These are phyloP conservation scores for Muschampia plurimacula DNA, from an alignment of 2,888 invertebrate species.

Conservation along the genomic window DNA sequence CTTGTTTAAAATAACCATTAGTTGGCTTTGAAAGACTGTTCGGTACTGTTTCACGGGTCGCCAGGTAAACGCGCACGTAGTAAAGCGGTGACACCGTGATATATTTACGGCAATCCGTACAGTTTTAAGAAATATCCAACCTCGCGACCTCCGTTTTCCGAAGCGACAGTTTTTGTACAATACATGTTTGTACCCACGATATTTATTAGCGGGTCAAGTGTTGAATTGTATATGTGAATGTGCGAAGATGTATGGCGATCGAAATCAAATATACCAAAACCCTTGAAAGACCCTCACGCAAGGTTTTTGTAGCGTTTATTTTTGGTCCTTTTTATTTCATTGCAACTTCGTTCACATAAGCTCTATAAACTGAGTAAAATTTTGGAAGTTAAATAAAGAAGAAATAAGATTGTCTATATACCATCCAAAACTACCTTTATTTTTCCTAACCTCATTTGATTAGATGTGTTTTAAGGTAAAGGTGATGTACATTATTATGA, in stretches of 20 bases:
- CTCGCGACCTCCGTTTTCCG: constrained; percentile 57
- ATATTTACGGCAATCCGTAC: constrained; percentile 62
- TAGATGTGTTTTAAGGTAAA: no score
- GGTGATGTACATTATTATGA: no score
- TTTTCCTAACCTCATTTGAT: no score
- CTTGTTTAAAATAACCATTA: no score
- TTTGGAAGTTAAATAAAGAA: no score
- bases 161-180: constrained; percentile 51
- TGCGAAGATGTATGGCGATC: constrained; percentile 29
- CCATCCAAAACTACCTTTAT: no score
- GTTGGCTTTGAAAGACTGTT: constrained; percentile 20
- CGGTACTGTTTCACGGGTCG: constrained; percentile 41
- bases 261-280: constrained; percentile 26
- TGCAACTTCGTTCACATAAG: no score
- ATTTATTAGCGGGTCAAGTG: constrained; percentile 44
- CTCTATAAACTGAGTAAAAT: no score
- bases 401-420: no score
- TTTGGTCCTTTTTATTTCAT: no score
- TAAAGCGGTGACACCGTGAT: constrained; percentile 61
- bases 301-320: not conserved
- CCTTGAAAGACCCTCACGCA: constrained; percentile 13
- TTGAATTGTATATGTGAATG: constrained; percentile 36
- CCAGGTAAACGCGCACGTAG: constrained; percentile 56
- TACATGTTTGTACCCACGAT: constrained; percentile 46
- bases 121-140: constrained; percentile 61